Conservation (phyloP, 2,888 invertebrate species). For the Adelognathus sp. region DNA sequence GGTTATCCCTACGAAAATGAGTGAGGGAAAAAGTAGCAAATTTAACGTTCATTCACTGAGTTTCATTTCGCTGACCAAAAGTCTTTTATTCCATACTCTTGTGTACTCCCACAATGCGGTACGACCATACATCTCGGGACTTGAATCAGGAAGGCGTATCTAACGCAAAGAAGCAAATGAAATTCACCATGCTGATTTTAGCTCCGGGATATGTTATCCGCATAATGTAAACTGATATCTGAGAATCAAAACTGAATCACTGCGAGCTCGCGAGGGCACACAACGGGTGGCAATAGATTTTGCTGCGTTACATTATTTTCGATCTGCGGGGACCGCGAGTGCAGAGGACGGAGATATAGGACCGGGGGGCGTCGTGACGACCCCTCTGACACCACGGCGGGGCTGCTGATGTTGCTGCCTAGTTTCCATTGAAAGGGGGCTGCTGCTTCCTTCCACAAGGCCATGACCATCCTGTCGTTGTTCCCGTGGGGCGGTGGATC, state of each 20-base stretch:
- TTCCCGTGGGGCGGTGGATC: conserved; percentile 49
- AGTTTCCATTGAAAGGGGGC: conserved; percentile 51
- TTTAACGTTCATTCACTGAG: too few relatives aligned
- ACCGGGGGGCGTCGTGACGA: conserved; percentile 37
- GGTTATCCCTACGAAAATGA: too few relatives aligned
- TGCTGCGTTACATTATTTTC: conserved; percentile 36
- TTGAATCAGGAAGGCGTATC: too few relatives aligned
- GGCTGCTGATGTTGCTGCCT: conserved; percentile 32
- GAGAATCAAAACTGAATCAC: background rate
- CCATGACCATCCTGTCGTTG: conserved; percentile 19
- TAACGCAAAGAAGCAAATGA: too few relatives aligned
- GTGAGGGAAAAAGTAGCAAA: too few relatives aligned
- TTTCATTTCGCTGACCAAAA: too few relatives aligned
- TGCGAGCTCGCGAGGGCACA: background rate
- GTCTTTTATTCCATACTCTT: too few relatives aligned
- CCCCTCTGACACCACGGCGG: conserved; percentile 27
- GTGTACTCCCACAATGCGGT: too few relatives aligned
- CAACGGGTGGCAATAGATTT: conserved; percentile 12
- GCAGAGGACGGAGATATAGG: conserved; percentile 6
- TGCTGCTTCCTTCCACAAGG: conserved; percentile 42
- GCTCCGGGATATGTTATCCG: background rate
- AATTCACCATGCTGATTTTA: too few relatives aligned
- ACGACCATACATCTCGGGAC: too few relatives aligned
- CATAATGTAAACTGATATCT: background rate
- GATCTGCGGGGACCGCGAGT: conserved; percentile 1